Evolutionary conservation across 2,888 invertebrate species (phyloP).

Genomic region (Platycnemis pennipes): DNA sequence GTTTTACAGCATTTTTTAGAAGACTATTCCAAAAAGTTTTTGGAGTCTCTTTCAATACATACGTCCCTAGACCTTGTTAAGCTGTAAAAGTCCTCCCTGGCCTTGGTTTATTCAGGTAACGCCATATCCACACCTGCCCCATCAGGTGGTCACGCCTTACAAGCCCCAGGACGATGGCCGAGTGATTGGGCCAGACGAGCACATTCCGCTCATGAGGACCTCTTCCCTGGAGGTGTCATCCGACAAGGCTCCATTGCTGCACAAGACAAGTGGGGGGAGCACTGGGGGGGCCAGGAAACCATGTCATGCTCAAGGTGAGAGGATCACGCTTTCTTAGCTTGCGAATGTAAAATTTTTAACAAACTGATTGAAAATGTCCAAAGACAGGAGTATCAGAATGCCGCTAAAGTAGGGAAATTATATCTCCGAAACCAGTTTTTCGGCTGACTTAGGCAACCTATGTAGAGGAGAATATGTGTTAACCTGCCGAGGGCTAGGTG

Average conservation of each 20-base stretch:
- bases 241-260: constrained; percentile 77
- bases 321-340: neutral
- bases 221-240: constrained; percentile 74
- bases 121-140: constrained; percentile 88
- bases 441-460: no score
- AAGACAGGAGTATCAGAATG: no score
- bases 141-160: constrained; percentile 93
- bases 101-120: constrained; percentile 51
- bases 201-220: constrained; percentile 73
- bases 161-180: constrained; percentile 89
- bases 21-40: no score
- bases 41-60: no score
- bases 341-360: no score
- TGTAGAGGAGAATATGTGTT: no score
- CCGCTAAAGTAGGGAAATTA: no score
- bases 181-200: constrained; percentile 69
- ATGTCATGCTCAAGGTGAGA: constrained; percentile 23
- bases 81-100: constrained; percentile 21
- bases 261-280: constrained; percentile 14
- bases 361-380: no score
- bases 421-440: no score
- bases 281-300: constrained; percentile 38
- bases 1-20: no score
- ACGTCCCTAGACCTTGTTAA: neutral
- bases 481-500: no score